phyloP scores from a whole-genome alignment of 2,888 invertebrate species.

The Aporophyla nigra region DNA sequence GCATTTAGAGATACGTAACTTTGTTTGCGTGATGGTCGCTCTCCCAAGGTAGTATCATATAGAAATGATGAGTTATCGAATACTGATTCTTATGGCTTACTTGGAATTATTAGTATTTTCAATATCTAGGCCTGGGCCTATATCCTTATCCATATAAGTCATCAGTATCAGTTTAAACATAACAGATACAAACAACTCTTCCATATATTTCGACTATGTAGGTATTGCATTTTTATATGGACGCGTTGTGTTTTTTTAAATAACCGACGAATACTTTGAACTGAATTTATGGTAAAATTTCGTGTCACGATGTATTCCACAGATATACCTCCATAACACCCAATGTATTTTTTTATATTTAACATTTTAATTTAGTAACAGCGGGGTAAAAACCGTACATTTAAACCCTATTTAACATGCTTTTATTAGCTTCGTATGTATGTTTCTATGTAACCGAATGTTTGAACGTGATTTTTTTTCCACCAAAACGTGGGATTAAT shows the following conservation, averaged over 20 bases:
- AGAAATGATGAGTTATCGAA: conserved; percentile 56
- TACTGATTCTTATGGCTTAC: not conserved
- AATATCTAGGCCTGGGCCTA: not conserved
- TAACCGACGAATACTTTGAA: not conserved
- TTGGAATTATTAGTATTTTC: not conserved
- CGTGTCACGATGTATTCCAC: not conserved
- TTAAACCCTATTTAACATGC: no score
- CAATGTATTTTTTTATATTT: not conserved
- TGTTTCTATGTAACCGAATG: no score
- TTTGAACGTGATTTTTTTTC: no score
- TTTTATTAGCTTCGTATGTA: no score
- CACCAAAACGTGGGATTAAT: no score
- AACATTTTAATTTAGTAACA: not conserved
- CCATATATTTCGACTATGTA: not conserved
- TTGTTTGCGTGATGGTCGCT: conserved; percentile 56
- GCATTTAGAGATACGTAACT: conserved; percentile 65
- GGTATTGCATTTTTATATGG: not conserved
- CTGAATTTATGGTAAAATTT: not conserved
- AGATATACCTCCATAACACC: not conserved
- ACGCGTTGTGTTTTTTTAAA: not conserved
- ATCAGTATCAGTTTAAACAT: no score
- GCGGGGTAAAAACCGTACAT: not conserved
- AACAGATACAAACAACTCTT: not conserved
- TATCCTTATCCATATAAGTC: no score
- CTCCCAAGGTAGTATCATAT: conserved; percentile 70